These are phyloP conservation scores for Chrysogorgia sp. DNA, from an alignment of 92 coral and sea anemone species.

Conservation along the genomic window DNA sequence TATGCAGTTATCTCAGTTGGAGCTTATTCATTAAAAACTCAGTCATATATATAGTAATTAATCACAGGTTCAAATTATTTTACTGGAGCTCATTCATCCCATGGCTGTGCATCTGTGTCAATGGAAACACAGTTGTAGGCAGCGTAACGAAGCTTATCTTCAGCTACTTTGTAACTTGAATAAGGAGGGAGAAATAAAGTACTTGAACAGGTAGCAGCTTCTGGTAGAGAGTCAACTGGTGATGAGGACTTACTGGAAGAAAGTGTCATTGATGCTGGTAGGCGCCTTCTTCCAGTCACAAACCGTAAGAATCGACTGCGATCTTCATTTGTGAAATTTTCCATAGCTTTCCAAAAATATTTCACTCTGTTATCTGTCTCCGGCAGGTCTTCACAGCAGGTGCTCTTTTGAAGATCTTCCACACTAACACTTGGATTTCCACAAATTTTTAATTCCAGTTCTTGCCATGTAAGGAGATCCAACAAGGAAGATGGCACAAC, in stretches of 20 bases:
- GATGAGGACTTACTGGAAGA: constrained; percentile 86
- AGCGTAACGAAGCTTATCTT: constrained; percentile 95
- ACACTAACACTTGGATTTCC: constrained; percentile 91
- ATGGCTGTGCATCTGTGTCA: constrained; percentile 95
- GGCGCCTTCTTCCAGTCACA: constrained; percentile 94
- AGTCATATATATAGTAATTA: no score
- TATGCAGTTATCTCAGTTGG: no score
- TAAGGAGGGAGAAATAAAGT: constrained; percentile 91
- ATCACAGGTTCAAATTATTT: not conserved
- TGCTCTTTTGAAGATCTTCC: constrained; percentile 69
- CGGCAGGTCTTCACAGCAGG: constrained; percentile 83
- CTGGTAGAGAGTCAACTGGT: constrained; percentile 87
- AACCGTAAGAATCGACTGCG: constrained; percentile 98
- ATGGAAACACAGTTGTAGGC: constrained; percentile 97
- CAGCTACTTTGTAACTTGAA: constrained; percentile 95
- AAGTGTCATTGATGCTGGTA: constrained; percentile 87
- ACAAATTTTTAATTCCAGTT: constrained; percentile 91
- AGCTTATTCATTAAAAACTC: no score
- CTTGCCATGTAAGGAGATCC: constrained; percentile 97
- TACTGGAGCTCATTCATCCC: constrained; percentile 76
- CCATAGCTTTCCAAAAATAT: constrained; percentile 90
- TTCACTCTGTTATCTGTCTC: constrained; percentile 89
- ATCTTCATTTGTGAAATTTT: constrained; percentile 94
- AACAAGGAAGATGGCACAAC: constrained; percentile 92
- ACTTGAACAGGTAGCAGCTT: constrained; percentile 98